These are phyloP conservation scores for Meleagris gallopavo DNA, from an alignment of 2,113 vertebrate species.

Conservation along the genomic window DNA sequence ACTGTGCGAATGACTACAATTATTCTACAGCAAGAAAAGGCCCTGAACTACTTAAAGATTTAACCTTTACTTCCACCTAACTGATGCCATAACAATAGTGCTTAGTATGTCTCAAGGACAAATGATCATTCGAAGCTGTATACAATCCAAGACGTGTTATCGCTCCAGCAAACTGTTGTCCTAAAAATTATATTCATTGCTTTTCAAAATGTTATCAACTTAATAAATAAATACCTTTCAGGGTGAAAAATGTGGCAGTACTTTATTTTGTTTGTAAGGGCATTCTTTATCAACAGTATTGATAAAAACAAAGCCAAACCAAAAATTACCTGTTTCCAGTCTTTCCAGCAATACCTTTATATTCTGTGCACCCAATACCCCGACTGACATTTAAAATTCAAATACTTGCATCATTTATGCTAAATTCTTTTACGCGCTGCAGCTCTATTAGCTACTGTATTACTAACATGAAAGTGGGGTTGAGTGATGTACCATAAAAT, in stretches of 20 bases:
- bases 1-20: constrained; percentile 41
- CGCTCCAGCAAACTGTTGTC: constrained; percentile 83
- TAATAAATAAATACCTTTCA: constrained; percentile 90
- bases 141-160: constrained; percentile 83
- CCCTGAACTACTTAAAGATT: constrained; percentile 70
- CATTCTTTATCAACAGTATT: constrained; percentile 80
- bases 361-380: constrained; percentile 27
- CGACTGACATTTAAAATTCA: constrained; percentile 50
- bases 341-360: constrained; percentile 54
- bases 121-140: constrained; percentile 80
- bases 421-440: constrained; percentile 37
- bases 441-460: constrained; percentile 25
- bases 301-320: constrained; percentile 80
- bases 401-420: constrained; percentile 12
- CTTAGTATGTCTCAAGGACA: constrained; percentile 84
- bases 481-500: constrained; percentile 8
- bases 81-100: constrained; percentile 78
- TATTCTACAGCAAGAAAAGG: constrained; percentile 70
- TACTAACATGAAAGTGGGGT: constrained; percentile 21
- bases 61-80: constrained; percentile 82
- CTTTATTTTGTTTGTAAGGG: constrained; percentile 80
- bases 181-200: constrained; percentile 94
- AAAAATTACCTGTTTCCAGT: constrained; percentile 71
- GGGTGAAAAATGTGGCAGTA: constrained; percentile 78
- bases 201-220: constrained; percentile 92